These are phyloP conservation scores for Onchidella celtica DNA, from an alignment of 2,888 invertebrate genomes.

Conservation along the genomic window DNA sequence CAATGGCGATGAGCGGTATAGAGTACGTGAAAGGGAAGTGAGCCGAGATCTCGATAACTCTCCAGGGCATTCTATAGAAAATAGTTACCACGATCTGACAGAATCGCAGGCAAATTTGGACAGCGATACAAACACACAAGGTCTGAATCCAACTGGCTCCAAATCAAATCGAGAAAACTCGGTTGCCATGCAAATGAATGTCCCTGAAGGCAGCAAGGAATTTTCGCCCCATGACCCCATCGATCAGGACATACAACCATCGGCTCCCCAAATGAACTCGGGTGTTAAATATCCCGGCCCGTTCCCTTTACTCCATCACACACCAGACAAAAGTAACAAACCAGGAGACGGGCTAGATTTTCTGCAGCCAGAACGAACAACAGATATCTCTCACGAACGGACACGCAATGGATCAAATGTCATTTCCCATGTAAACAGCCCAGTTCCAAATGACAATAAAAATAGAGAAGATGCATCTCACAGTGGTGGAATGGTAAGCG, in stretches of 20 bases:
- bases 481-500: not conserved
- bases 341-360: not conserved
- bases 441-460: not conserved
- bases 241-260: not conserved
- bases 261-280: not conserved
- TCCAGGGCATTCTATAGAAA: not conserved
- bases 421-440: not conserved
- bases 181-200: slow-evolving; percentile 10
- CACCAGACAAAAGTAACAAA: not conserved
- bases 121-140: slow-evolving; percentile 8
- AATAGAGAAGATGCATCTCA: not conserved
- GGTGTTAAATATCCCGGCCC: not conserved
- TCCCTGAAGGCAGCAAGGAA: slow-evolving; percentile 7
- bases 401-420: not conserved
- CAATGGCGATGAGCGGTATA: slow-evolving; percentile 17
- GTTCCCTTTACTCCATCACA: not conserved
- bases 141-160: not conserved
- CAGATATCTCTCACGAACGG: not conserved
- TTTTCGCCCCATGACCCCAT: not conserved
- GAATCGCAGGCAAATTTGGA: not conserved
- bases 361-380: not conserved
- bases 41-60: not conserved
- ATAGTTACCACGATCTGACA: not conserved
- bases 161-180: slow-evolving; percentile 19
- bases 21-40: slow-evolving; percentile 27